Base-by-base conservation (phyloP, 2,888 invertebrate species). In the Diloba caeruleocephala region DNA sequence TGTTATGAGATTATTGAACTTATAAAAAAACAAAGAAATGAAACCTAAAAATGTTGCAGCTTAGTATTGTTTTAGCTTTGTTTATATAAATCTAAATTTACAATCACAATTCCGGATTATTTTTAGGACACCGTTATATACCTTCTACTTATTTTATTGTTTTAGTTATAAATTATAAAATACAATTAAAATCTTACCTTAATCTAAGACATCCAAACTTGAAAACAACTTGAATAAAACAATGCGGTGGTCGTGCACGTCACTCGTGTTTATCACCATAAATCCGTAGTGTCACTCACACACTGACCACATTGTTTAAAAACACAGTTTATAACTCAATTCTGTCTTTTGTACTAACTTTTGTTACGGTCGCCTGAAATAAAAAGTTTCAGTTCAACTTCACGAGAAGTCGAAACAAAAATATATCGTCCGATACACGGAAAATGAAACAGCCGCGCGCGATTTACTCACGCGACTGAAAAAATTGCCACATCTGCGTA, bases 401-500 rank as follows among this genome's bases (percentile, higher is more conserved):
- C 71, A 64, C 65, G 71, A 72, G 66, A 79, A 78, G 71, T 76
- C 71, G 51, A 76, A 76, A 62, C 74, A 63, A 75, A 78, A 81
- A 78, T 73, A 78, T 4, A 74, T 66, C 72, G 73, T 74, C 78
- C 78, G 81, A 79, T 82, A 79, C 81, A 79, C 81, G 73, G 74
- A 72, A 81, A 84, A 83, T 76, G 84, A 76, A 74, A 75, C 81
- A 83, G 88, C 71, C 89, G 90, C 90, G 91, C 90, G 91, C 91
- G 89, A 80, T 73, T 79, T 79, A 85, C 85, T 83, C 89, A 89
- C 92, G 92, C 92, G 92, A 92, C 93, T 93, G 92, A 92, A 93
- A 93, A 92, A 93, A 89, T 87, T 87, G 86, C 90, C 85, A 89
- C 91, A 92, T 89, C 91, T 88, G 89, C 91, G 92, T 92, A 92